These are phyloP conservation scores for Caiman crocodilus DNA, from an alignment of 2,797 vertebrate species.

Conservation along the genomic window DNA sequence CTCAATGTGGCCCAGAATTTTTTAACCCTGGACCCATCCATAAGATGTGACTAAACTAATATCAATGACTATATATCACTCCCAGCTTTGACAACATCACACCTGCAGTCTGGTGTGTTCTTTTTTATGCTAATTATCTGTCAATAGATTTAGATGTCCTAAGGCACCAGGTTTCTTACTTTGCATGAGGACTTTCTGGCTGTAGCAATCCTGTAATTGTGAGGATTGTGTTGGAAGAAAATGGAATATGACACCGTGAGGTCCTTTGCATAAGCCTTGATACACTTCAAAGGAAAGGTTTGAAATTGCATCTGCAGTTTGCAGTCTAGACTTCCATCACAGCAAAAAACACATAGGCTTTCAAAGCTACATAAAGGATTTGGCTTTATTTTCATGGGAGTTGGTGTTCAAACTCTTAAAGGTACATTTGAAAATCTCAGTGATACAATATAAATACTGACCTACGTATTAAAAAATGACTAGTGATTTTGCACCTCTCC, in stretches of 20 bases:
- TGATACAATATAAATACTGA: neutral
- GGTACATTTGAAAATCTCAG: neutral
- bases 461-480: neutral
- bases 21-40: neutral
- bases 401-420: neutral
- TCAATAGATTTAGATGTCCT: neutral
- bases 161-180: neutral
- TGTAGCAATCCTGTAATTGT: neutral
- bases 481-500: fast-evolving
- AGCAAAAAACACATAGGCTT: neutral
- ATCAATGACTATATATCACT: neutral
- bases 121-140: neutral
- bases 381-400: neutral
- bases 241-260: neutral
- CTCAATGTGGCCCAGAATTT: neutral
- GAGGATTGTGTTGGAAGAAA: constrained; percentile 24
- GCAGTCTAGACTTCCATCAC: neutral
- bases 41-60: neutral
- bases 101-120: neutral
- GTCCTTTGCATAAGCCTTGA: constrained; percentile 27
- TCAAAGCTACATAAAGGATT: neutral
- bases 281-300: constrained; percentile 55
- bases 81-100: neutral
- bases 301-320: constrained; percentile 34
- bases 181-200: neutral